Base-by-base conservation (phyloP, 2,888 invertebrate genomes). In the Ophion ventricosus region DNA sequence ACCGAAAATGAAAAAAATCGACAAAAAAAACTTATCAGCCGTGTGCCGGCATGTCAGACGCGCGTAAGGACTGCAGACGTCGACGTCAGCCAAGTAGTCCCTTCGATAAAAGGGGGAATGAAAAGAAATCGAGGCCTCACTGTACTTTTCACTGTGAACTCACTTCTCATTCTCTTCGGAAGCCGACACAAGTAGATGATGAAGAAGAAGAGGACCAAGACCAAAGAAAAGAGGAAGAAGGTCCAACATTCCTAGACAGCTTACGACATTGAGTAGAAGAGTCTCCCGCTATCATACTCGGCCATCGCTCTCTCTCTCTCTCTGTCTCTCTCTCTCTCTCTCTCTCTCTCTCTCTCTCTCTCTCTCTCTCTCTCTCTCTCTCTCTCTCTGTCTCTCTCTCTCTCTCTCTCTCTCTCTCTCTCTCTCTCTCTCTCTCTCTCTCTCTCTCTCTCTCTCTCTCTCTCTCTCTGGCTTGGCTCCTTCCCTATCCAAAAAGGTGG, bases 191-290 rank as follows among this genome's bases (percentile, higher is more conserved):
- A 67, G 72, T 69, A 76, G 72, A 54, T 25, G 63, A 75, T 23
- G 66, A 80, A 64, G 73, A 64, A 83, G 70, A 78, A 75, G 61
- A 61, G 70, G 81, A 83, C 73, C 83, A 87, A 83, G 82, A 86
- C 80, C 80, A 83, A 86, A 81, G 81, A 75, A 78, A 81, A 78
- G 61, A 84, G 78, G 86, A 85, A 81, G 83, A 87, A 82, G 83
- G 86, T 85, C 86, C 84, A 87, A 89, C 92, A 93, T 93, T 93
- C 93, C 92, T 92, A 92, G 91, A 91, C 91, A 88, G 93, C 93
- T 93, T 93, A 92, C 88, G 85, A 85, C 83, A 74, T 85, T 75
- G 75, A 79, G 82, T 66, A 66, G 81, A 74, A 64, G 77, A 75
- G 77, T 69, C 67, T 78, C 75, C 69, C 85, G 85, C 87, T 91